Evolutionary conservation across 1,140 invertebrate species (phyloP).

Genomic region (Nomia melanderi): DNA sequence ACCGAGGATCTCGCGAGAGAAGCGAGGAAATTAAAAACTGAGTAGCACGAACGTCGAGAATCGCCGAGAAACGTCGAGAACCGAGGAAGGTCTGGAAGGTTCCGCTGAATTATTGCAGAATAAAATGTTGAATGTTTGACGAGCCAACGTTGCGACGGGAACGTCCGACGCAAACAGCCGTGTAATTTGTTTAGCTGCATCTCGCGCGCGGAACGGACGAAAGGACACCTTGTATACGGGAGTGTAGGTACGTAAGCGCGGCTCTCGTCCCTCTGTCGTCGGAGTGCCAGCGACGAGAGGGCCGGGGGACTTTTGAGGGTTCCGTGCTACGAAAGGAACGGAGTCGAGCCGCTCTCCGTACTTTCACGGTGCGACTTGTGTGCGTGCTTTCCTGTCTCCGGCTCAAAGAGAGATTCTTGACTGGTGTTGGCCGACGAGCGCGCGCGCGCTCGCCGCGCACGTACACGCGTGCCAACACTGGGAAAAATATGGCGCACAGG

Average conservation of each 20-base stretch:
- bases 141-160: too few relatives aligned
- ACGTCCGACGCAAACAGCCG: too few relatives aligned
- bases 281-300: conserved; percentile 38
- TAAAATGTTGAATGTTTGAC: too few relatives aligned
- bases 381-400: conserved; percentile 35
- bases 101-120: too few relatives aligned
- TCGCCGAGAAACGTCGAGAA: too few relatives aligned
- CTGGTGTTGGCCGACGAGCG: background rate
- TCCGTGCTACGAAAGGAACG: conserved; percentile 42
- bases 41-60: too few relatives aligned
- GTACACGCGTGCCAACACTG: too few relatives aligned
- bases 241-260: background rate
- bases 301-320: conserved; percentile 43
- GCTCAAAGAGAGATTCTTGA: conserved; percentile 31
- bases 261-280: conserved; percentile 30
- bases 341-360: conserved; percentile 26
- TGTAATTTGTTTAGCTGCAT: background rate
- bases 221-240: conserved; percentile 23
- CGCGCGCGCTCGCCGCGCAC: too few relatives aligned
- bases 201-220: background rate
- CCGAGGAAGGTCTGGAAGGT: too few relatives aligned
- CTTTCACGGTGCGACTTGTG: background rate
- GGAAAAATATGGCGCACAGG: conserved; percentile 11
- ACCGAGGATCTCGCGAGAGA: too few relatives aligned
- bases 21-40: too few relatives aligned